Evolutionary conservation across 2,797 vertebrate species (phyloP).

Genomic region (Acipenser oxyrinchus): DNA sequence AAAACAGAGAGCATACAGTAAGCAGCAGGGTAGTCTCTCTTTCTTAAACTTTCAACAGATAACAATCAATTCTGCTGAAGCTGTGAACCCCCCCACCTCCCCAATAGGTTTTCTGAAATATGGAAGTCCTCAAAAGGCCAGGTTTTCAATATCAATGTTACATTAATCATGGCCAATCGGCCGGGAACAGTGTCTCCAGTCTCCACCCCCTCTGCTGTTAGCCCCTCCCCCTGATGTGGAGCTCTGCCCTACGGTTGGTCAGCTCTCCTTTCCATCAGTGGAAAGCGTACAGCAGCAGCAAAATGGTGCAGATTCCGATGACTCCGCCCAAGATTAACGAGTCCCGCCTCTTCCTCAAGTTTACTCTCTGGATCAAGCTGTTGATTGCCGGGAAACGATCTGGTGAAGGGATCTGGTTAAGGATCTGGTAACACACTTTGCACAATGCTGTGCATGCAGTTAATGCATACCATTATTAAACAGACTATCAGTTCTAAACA

Average conservation of each 20-base stretch:
- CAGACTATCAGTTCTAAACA: too few species aligned
- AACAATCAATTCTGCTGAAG: constrained; percentile 24
- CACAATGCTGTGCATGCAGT: too few species aligned
- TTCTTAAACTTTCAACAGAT: background rate
- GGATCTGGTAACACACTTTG: constrained; percentile 11
- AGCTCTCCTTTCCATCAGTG: constrained; percentile 68
- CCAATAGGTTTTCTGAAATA: constrained; percentile 43
- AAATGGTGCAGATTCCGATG: constrained; percentile 85
- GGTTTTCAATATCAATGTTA: constrained; percentile 21
- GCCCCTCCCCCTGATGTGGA: constrained; percentile 32
- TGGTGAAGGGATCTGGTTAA: constrained; percentile 43
- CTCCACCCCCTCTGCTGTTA: constrained; percentile 20
- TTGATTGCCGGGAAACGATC: constrained; percentile 95
- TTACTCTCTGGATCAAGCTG: constrained; percentile 92
- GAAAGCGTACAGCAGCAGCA: constrained; percentile 88
- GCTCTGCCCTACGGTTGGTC: constrained; percentile 34
- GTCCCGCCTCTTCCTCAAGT: constrained; percentile 89
- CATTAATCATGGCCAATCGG: constrained; percentile 40
- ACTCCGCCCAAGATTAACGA: constrained; percentile 85
- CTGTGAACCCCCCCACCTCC: constrained; percentile 26
- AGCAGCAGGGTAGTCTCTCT: too few species aligned
- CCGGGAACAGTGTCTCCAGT: constrained; percentile 31
- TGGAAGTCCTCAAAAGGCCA: constrained; percentile 40
- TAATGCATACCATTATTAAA: too few species aligned
- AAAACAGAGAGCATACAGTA: too few species aligned